Conservation (phyloP, 2,113 vertebrate species). For the Origma solitaria region DNA sequence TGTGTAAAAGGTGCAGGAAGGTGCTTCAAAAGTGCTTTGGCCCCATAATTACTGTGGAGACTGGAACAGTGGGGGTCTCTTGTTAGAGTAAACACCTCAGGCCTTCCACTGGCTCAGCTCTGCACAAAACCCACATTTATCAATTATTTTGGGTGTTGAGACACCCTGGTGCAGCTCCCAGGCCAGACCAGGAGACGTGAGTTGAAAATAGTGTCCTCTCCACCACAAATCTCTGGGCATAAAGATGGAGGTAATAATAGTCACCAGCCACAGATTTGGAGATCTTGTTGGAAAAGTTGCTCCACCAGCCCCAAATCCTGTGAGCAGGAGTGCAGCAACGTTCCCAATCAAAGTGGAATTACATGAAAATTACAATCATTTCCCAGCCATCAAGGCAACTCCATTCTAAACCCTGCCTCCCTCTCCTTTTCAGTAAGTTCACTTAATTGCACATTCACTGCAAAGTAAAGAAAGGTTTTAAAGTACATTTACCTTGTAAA, state of each 20-base stretch:
- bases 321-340: neutral
- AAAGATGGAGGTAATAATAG: neutral
- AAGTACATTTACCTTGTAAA: conserved; percentile 57
- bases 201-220: neutral
- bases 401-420: neutral
- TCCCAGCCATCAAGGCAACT: neutral
- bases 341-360: neutral
- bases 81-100: neutral
- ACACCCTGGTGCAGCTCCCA: neutral
- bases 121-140: fast-evolving
- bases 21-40: neutral
- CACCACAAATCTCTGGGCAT: neutral
- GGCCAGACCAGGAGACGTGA: neutral
- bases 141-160: neutral
- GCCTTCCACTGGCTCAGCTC: neutral
- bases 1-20: neutral
- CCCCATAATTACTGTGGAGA: neutral
- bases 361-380: neutral
- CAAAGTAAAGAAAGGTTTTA: conserved; percentile 54
- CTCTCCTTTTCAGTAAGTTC: neutral
- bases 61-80: neutral
- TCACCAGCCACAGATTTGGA: neutral
- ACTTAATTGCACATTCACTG: conserved; percentile 13
- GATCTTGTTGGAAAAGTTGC: neutral
- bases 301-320: neutral